Percentiles rank a stretch among this genome's conserved stretches.
Evolutionary conservation across 2,113 vertebrate species (phyloP).

Genomic region (Cnemophilus loriae): DNA sequence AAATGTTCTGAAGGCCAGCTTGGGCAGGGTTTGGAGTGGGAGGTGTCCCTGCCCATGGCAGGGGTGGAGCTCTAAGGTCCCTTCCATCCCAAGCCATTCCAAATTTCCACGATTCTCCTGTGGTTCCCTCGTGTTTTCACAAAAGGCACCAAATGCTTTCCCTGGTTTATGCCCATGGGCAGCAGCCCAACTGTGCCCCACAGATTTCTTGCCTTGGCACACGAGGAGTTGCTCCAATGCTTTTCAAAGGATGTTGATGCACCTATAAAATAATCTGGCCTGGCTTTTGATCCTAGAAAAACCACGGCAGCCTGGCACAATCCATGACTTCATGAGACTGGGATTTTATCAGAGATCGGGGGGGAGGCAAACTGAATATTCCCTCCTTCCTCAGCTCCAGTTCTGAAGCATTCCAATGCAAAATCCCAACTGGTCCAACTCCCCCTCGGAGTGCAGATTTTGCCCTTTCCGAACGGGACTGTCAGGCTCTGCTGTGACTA

Average conservation of each 20-base stretch:
- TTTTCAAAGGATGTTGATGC: no score
- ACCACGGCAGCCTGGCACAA: not conserved
- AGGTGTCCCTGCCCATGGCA: not conserved
- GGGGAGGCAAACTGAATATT: not conserved
- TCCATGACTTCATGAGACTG: fast-evolving
- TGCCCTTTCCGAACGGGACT: not conserved
- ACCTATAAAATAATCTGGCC: not conserved
- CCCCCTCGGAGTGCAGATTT: not conserved
- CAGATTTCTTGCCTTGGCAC: not conserved
- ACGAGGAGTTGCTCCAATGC: fast-evolving
- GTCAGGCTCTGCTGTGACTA: not conserved
- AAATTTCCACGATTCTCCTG: not conserved
- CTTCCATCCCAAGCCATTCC: not conserved
- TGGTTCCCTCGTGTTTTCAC: not conserved
- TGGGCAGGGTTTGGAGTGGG: not conserved
- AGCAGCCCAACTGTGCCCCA: not conserved
- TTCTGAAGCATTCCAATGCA: not conserved
- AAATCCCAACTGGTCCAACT: not conserved
- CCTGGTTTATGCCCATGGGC: not conserved
- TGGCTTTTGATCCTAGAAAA: not conserved
- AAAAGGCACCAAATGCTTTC: not conserved
- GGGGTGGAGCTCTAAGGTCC: not conserved
- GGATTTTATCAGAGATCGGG: not conserved
- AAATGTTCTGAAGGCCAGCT: not conserved
- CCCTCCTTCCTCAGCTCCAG: not conserved